These are phyloP conservation scores for Apamea crenata DNA, from an alignment of 2,888 invertebrate species.

Conservation along the genomic window DNA sequence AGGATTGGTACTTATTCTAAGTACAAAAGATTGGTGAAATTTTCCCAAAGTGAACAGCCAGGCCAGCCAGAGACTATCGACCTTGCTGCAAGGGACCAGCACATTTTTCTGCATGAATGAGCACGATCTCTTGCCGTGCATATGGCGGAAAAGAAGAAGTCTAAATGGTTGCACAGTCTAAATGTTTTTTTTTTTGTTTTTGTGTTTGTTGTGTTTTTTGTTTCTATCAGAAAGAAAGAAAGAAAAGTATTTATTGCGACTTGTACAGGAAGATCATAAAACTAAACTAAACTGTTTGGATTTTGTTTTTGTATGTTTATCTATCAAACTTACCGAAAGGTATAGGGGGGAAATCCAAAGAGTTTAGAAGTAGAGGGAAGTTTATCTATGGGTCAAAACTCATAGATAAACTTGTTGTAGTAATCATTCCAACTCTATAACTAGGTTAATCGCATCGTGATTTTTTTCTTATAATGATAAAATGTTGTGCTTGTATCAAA, in stretches of 20 bases:
- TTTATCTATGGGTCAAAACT: not conserved
- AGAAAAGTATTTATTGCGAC: too few species aligned
- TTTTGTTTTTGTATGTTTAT: not conserved
- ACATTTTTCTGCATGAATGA: not conserved
- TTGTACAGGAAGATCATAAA: too few species aligned
- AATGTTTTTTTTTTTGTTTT: too few species aligned
- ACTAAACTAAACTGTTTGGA: too few species aligned
- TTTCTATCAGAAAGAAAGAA: too few species aligned
- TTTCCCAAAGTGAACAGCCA: too few species aligned
- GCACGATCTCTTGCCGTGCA: not conserved
- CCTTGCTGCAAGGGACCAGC: not conserved
- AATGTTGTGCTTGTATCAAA: not conserved
- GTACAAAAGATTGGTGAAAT: too few species aligned
- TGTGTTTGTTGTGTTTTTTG: not conserved
- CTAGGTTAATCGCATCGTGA: not conserved
- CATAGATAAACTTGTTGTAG: conserved; percentile 1
- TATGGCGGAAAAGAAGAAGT: not conserved
- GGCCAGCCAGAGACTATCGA: too few species aligned
- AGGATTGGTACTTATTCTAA: too few species aligned
- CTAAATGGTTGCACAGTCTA: too few species aligned
- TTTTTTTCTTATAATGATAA: not conserved
- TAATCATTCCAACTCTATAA: not conserved
- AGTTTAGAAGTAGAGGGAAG: not conserved
- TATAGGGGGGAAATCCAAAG: not conserved
- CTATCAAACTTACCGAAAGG: not conserved